A percentile compares a stretch with the other conserved stretches of the same genome.
These are phyloP conservation scores for Ceyx erithaca DNA, from an alignment of 2,797 vertebrate species.

Conservation along the genomic window DNA sequence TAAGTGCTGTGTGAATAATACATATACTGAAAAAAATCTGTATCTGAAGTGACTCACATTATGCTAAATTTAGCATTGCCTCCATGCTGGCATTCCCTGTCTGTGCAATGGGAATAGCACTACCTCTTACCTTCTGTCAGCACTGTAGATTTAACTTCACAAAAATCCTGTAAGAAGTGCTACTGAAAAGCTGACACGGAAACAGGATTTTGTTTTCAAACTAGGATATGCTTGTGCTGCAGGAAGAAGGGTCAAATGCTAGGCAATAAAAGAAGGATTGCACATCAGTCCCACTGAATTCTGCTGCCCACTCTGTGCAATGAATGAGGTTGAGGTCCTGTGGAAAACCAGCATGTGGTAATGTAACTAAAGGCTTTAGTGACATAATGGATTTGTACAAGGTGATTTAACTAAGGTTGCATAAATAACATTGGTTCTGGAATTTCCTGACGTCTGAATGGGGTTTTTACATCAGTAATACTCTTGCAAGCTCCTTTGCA, in stretches of 20 bases:
- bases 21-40: not conserved
- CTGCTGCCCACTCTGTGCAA: not conserved
- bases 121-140: not conserved
- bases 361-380: not conserved
- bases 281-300: not conserved
- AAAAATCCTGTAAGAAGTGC: not conserved
- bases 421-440: not conserved
- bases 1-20: conserved; percentile 20
- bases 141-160: not conserved
- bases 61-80: not conserved
- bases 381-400: not conserved
- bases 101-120: not conserved
- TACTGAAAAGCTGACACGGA: not conserved
- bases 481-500: not conserved
- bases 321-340: not conserved
- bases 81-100: not conserved
- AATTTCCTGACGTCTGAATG: not conserved
- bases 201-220: not conserved
- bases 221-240: not conserved
- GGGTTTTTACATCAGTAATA: not conserved
- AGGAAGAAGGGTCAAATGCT: not conserved
- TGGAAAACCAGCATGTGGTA: not conserved
- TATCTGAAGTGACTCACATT: not conserved
- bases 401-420: not conserved
- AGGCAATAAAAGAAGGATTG: not conserved